Base-by-base conservation (phyloP, 2,797 vertebrate species). In the Sebastes hubbsi region DNA sequence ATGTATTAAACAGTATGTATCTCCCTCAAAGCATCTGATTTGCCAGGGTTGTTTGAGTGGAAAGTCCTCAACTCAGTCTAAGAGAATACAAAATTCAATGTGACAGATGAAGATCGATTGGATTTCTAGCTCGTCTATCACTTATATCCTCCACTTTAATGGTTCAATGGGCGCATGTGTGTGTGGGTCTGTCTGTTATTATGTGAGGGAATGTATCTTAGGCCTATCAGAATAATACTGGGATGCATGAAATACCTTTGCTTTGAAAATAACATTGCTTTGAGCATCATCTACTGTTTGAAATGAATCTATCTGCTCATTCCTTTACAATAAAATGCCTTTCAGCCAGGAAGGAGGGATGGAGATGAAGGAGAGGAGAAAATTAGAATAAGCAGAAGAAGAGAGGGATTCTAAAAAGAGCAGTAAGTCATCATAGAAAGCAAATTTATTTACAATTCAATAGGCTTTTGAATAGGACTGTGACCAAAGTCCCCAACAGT, bases 61-160 rank as follows among this genome's bases (percentile, higher is more conserved):
- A 72, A 80, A 56, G 22, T 60, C 30, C 29, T 74, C 24, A 67
- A 3, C 11, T 20, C 59, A 4, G 20, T 20, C 24, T 24, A 7
- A 42, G 7, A 72, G 8, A 64, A 81, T 62, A 22, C 9, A 56
- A 81, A 79, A 79, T 62, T 76, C 65, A 75, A 85, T 63, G 32
- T 18, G 24, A 73, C 55, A 77, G 22, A 49, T 1, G 54, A 46
- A 64, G 8, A 77, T 11, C 56, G 38, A 78, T 70, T 67, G 2
- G 30, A 81, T 81, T 69, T 74, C 30, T 36, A 8, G 6, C 27
- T 29, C 1, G 7, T 29, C 75, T 60, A 59, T 80, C 24, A 66
- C n/a, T 54, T 38, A 3, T 71, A 68, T 58, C 34, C 42, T 75
- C 62, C 55, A 59, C 49, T 52, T 67, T 9, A 73, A 0, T 63